These are phyloP conservation scores for Myotis vivesi DNA, from an alignment of 2,797 vertebrate genomes.

Conservation along the genomic window DNA sequence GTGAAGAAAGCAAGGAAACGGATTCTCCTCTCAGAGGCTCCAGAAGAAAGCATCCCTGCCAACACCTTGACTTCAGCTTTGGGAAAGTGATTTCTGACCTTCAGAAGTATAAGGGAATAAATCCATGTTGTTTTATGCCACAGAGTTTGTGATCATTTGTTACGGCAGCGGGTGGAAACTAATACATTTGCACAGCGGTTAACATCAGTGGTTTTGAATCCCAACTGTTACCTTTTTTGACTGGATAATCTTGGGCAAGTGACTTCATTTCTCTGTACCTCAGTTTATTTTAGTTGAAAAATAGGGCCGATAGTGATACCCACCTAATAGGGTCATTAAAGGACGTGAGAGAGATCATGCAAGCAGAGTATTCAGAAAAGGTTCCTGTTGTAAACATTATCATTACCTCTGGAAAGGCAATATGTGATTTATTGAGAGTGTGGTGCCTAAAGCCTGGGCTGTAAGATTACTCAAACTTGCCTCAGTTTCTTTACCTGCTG, in stretches of 20 bases:
- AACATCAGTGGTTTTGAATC: background rate
- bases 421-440: background rate
- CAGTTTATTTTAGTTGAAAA: background rate
- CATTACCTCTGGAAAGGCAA: background rate
- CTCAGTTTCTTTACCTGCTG: background rate
- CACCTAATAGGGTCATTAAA: background rate
- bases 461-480: background rate
- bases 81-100: background rate
- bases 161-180: background rate
- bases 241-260: background rate
- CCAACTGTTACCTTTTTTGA: background rate
- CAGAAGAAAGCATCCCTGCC: background rate
- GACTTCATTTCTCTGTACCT: background rate
- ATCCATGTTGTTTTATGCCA: background rate
- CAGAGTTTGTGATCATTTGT: background rate
- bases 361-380: background rate
- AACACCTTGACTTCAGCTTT: too few relatives aligned
- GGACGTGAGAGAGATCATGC: background rate
- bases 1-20: background rate
- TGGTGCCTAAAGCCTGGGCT: background rate
- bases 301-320: too few relatives aligned
- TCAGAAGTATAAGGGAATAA: background rate
- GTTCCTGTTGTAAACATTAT: background rate
- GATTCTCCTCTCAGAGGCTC: background rate
- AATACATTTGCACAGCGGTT: fast-evolving